These are phyloP conservation scores for Helleia helle DNA, from an alignment of 2,888 invertebrate genomes.

Conservation along the genomic window DNA sequence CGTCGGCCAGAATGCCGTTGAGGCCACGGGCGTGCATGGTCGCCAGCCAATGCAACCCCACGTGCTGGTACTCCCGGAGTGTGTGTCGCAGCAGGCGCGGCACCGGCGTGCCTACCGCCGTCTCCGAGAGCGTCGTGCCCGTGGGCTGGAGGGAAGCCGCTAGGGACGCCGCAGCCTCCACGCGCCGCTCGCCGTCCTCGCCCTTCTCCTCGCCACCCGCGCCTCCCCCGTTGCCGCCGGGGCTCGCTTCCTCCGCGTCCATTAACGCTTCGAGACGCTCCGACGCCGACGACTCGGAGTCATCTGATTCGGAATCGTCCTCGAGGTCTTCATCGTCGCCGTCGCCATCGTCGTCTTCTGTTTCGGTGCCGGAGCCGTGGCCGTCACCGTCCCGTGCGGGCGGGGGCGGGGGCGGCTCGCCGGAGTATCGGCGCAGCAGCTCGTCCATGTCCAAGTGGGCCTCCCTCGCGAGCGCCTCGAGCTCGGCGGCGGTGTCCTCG, in stretches of 20 bases:
- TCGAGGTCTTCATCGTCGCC: slow-evolving; percentile 16
- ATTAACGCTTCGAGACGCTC: slow-evolving; percentile 35
- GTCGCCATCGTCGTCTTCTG: slow-evolving; percentile 29
- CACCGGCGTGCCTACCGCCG: slow-evolving; percentile 93
- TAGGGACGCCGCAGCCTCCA: slow-evolving; percentile 93
- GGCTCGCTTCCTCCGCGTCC: slow-evolving; percentile 17
- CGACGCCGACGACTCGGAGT: slow-evolving; percentile 36
- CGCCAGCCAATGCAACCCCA: slow-evolving; percentile 97
- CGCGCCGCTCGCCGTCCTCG: slow-evolving; percentile 76
- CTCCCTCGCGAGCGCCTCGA: slow-evolving; percentile 85
- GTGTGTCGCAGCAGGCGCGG: slow-evolving; percentile 93
- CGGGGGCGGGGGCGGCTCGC: slow-evolving; percentile 13
- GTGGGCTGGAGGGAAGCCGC: slow-evolving; percentile 98
- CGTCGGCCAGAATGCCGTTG: slow-evolving; percentile 97
- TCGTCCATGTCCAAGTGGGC: slow-evolving; percentile 89
- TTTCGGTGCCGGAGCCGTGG: slow-evolving; percentile 9
- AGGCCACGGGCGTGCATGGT: slow-evolving; percentile 96
- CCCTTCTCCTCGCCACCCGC: slow-evolving; percentile 15
- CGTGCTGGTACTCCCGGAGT: slow-evolving; percentile 96
- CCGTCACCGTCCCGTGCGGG: slow-evolving; percentile 13
- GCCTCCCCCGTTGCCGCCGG: too few species aligned
- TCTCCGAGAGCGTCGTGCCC: slow-evolving; percentile 96
- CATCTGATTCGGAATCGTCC: not conserved
- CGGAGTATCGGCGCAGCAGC: slow-evolving; percentile 81
- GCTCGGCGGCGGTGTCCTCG: slow-evolving; percentile 74